phyloP scores from a whole-genome alignment of 2,113 vertebrate species.

The Brachypodius melanocephalos region DNA sequence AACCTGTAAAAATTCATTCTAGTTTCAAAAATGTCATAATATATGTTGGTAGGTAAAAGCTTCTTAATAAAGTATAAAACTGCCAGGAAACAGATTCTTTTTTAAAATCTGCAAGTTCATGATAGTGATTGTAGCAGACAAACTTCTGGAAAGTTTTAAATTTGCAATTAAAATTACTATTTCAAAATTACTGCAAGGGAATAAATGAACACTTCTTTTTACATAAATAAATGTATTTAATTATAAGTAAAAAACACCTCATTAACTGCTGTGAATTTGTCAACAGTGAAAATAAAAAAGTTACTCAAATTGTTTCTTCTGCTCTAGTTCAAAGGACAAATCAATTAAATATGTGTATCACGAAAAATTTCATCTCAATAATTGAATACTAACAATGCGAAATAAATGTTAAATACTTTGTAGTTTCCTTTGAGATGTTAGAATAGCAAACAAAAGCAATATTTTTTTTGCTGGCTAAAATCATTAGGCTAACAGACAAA shows the following conservation, averaged over 20 bases:
- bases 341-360: not conserved
- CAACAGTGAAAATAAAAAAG: not conserved
- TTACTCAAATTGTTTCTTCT: not conserved
- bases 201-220: not conserved
- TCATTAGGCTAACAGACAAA: not conserved
- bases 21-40: not conserved
- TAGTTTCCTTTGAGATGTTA: not conserved
- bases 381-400: not conserved
- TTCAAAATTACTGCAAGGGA: not conserved
- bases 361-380: not conserved
- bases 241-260: not conserved
- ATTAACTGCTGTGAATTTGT: not conserved
- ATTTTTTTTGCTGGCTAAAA: not conserved
- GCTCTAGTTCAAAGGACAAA: not conserved
- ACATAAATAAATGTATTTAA: not conserved
- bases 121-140: not conserved
- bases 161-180: not conserved
- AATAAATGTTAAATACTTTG: not conserved
- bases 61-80: not conserved
- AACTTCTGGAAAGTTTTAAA: not conserved
- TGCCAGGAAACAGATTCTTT: not conserved
- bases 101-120: not conserved
- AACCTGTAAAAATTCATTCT: not conserved
- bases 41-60: not conserved
- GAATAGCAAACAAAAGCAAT: not conserved